Conservation (phyloP, 2,888 invertebrate species). For the Nasonia oneida region DNA sequence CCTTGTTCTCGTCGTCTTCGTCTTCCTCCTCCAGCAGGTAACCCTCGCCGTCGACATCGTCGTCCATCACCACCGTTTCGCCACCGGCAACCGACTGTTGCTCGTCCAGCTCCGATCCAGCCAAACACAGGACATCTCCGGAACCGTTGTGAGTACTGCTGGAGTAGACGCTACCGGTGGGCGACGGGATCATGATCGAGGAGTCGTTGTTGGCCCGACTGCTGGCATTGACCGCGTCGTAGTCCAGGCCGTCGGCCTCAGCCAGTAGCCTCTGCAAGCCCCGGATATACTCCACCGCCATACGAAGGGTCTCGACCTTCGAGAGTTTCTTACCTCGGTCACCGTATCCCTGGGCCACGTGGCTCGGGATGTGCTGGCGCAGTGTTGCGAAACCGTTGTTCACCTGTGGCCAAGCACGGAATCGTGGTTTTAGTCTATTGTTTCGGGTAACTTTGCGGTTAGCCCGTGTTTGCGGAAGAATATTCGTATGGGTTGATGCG, state of each 20-base stretch:
- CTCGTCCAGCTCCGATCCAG: constrained; percentile 75
- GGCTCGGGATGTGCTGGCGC: constrained; percentile 91
- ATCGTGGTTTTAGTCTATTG: background rate
- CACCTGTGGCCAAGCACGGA: constrained; percentile 78
- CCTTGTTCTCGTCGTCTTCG: constrained; percentile 64
- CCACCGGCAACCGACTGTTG: constrained; percentile 79
- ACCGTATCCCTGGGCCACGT: constrained; percentile 87
- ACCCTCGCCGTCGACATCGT: constrained; percentile 62
- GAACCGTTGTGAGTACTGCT: constrained; percentile 77
- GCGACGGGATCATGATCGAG: constrained; percentile 78
- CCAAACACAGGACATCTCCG: constrained; percentile 79
- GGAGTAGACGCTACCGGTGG: constrained; percentile 74
- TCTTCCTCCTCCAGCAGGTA: constrained; percentile 72
- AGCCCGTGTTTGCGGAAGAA: background rate
- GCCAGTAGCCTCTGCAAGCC: constrained; percentile 89
- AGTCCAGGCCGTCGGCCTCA: constrained; percentile 82
- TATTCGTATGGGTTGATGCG: background rate
- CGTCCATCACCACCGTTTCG: constrained; percentile 64
- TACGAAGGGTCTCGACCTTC: constrained; percentile 93
- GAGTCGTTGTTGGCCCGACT: constrained; percentile 14
- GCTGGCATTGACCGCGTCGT: constrained; percentile 72
- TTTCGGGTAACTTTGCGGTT: background rate
- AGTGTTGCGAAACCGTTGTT: constrained; percentile 95
- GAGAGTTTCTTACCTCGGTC: constrained; percentile 88
- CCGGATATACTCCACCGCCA: constrained; percentile 94